These are phyloP conservation scores for Callorhinus ursinus DNA, from an alignment of 2,113 vertebrate species.

Conservation along the genomic window DNA sequence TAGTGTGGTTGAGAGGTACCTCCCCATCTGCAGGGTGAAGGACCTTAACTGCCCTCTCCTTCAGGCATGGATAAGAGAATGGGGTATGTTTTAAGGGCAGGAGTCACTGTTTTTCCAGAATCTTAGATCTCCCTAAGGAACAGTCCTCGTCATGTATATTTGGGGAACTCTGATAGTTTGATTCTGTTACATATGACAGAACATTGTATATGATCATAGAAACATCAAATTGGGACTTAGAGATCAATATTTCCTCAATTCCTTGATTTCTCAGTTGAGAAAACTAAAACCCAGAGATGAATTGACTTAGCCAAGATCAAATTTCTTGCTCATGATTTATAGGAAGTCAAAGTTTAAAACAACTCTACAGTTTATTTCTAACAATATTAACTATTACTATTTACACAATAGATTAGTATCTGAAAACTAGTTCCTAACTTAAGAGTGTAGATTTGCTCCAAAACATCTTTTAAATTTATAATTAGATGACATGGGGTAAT, in stretches of 20 bases:
- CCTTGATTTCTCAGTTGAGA: background rate
- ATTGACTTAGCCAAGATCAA: background rate
- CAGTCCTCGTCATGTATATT: background rate
- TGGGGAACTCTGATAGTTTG: background rate
- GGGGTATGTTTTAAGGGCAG: background rate
- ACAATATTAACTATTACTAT: background rate
- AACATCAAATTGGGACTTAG: background rate
- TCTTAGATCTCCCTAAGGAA: background rate
- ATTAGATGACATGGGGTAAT: slow-evolving; percentile 24
- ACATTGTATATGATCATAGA: background rate
- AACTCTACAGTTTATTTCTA: background rate
- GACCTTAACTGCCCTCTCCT: background rate
- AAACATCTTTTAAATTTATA: background rate
- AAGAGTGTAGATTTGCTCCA: background rate
- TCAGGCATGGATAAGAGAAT: background rate
- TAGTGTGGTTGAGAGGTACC: background rate
- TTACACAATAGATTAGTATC: background rate
- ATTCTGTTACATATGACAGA: background rate
- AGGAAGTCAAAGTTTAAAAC: background rate
- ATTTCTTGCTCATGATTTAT: background rate
- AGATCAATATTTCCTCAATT: background rate
- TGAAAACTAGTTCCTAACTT: slow-evolving; percentile 16
- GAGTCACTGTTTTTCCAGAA: background rate
- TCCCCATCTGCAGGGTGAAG: background rate
- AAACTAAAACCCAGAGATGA: slow-evolving; percentile 18